A percentile compares a stretch with the other conserved stretches of the same genome.
phyloP scores from a whole-genome alignment of 2,113 vertebrate species.

The Spermophilus dauricus region DNA sequence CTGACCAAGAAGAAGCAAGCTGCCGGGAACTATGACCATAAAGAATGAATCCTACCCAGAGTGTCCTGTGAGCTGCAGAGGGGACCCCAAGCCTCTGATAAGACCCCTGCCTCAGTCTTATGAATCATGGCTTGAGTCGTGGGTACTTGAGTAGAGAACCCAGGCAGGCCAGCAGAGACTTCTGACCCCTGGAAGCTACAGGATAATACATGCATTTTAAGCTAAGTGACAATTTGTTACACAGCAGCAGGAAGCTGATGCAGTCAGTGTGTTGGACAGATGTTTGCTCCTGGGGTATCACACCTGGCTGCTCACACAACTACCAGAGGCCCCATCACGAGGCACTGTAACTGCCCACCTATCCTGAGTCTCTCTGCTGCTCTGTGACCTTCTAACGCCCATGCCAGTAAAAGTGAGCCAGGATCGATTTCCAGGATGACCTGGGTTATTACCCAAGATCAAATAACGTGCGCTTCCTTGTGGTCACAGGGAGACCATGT shows the following conservation, averaged over 20 bases:
- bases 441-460: neutral
- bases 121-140: too few relatives aligned
- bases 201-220: neutral
- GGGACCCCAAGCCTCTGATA: neutral
- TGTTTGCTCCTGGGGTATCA: accelerated
- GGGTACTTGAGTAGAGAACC: neutral
- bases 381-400: neutral
- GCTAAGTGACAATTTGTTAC: neutral
- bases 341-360: accelerated
- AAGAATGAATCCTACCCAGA: neutral
- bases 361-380: neutral
- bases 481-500: neutral
- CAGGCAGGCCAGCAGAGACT: neutral
- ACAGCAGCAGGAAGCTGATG: neutral
- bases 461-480: accelerated
- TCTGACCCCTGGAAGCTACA: neutral
- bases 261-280: too few relatives aligned
- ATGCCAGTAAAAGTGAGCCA: neutral
- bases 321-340: accelerated
- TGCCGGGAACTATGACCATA: accelerated
- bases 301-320: neutral
- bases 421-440: neutral
- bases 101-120: neutral
- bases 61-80: neutral
- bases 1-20: neutral